phyloP scores from a whole-genome alignment of 2,113 vertebrate species.

The Urocolius indicus region DNA sequence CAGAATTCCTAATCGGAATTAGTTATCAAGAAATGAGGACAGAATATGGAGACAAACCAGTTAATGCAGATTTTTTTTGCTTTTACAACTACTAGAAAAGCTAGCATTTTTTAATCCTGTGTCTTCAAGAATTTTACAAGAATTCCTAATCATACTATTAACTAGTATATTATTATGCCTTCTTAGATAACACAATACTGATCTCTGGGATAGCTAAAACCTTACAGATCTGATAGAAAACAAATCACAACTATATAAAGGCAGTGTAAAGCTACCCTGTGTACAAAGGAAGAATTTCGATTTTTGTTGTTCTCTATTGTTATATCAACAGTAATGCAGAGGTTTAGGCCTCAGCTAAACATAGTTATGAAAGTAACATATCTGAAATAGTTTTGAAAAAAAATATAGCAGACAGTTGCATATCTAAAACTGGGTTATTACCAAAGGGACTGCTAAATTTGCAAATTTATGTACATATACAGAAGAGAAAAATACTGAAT shows the following conservation, averaged over 20 bases:
- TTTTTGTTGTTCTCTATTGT: not conserved
- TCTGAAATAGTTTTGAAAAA: not conserved
- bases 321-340: not conserved
- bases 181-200: not conserved
- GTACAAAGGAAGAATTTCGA: not conserved
- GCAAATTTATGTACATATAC: not conserved
- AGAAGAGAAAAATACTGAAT: not conserved
- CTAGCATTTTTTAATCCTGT: not conserved
- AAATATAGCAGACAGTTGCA: not conserved
- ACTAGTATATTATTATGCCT: not conserved
- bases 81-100: not conserved
- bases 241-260: not conserved
- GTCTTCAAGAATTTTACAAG: not conserved
- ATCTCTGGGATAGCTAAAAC: not conserved
- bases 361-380: not conserved
- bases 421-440: not conserved
- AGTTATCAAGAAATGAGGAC: not conserved
- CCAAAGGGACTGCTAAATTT: not conserved
- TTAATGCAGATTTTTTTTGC: no score
- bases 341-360: not conserved
- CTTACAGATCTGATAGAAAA: not conserved
- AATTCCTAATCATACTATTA: not conserved
- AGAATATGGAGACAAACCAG: not conserved
- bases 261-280: not conserved
- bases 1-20: not conserved